A percentile compares a stretch with the other conserved stretches of the same genome.
Evolutionary conservation across 2,797 vertebrate species (phyloP).

Genomic region (Danio kyathit): DNA sequence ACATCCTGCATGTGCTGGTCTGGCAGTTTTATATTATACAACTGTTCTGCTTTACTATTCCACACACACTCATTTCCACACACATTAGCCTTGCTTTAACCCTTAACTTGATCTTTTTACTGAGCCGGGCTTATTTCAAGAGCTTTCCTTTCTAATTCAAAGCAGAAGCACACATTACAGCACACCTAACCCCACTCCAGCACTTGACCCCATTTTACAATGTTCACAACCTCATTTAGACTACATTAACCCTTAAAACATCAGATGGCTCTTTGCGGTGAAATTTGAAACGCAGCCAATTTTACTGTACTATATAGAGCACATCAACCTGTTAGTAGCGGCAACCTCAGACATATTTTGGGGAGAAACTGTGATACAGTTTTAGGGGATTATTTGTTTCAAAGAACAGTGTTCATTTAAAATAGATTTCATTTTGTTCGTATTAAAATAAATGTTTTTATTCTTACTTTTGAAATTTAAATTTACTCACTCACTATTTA

Average conservation of each 20-base stretch:
- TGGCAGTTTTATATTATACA: too few relatives aligned
- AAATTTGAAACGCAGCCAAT: conserved; percentile 1
- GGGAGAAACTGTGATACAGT: too few relatives aligned
- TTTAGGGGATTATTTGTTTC: too few relatives aligned
- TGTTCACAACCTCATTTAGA: neutral
- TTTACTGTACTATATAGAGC: neutral
- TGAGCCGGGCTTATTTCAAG: conserved; percentile 27
- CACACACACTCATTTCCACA: neutral
- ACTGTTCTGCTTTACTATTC: neutral
- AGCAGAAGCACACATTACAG: conserved; percentile 28
- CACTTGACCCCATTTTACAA: conserved; percentile 26
- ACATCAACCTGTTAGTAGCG: neutral
- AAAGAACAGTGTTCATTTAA: too few relatives aligned
- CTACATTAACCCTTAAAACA: conserved; percentile 25
- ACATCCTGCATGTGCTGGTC: too few relatives aligned
- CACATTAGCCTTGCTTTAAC: conserved; percentile 3
- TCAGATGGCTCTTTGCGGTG: neutral
- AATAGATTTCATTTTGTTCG: too few relatives aligned
- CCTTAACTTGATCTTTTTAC: conserved; percentile 40
- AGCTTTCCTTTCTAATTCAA: conserved; percentile 27
- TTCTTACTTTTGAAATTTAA: too few relatives aligned
- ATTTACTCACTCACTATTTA: too few relatives aligned
- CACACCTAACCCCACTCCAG: conserved; percentile 4
- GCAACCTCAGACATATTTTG: neutral
- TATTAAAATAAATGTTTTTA: too few relatives aligned